Conservation (phyloP, 2,888 invertebrate species). For the Athrips mouffetella region DNA sequence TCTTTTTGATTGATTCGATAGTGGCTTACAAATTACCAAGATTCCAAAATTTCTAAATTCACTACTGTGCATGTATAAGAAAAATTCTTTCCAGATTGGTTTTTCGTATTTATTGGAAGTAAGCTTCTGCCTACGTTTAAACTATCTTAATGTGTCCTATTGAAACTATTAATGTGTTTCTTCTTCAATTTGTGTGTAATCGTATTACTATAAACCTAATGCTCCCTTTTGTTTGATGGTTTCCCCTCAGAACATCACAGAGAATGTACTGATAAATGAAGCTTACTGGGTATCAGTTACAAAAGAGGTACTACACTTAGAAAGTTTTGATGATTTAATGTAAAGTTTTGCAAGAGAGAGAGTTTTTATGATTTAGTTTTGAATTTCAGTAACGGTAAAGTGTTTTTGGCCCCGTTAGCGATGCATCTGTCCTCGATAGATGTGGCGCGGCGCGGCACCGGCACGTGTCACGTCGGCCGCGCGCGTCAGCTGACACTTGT, state of each 20-base stretch:
- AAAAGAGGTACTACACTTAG: conserved; percentile 89
- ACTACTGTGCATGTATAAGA: conserved; percentile 55
- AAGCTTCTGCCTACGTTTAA: conserved; percentile 59
- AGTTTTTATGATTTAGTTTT: conserved; percentile 78
- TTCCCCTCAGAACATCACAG: conserved; percentile 96
- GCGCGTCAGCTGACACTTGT: conserved; percentile 50
- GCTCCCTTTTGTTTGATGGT: conserved; percentile 76
- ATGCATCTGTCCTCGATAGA: conserved; percentile 79
- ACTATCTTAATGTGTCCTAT: conserved; percentile 23
- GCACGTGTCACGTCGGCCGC: conserved; percentile 45
- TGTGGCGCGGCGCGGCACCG: conserved; percentile 46
- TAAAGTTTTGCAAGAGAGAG: conserved; percentile 77
- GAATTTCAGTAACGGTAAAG: conserved; percentile 77
- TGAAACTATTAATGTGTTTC: conserved; percentile 21
- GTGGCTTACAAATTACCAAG: neutral
- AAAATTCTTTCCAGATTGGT: conserved; percentile 67
- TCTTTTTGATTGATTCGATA: conserved; percentile 15
- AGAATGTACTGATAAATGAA: conserved; percentile 96
- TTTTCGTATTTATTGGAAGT: conserved; percentile 66
- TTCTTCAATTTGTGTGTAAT: conserved; percentile 30
- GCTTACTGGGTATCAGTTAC: conserved; percentile 95
- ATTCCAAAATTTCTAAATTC: conserved; percentile 46
- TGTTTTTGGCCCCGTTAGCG: conserved; percentile 79
- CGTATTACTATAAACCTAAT: conserved; percentile 53
- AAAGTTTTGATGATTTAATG: conserved; percentile 78